Evolutionary conservation across 37 sponge, comb jelly and placozoan species (phyloP).

Genomic region (Agelas oroides): DNA sequence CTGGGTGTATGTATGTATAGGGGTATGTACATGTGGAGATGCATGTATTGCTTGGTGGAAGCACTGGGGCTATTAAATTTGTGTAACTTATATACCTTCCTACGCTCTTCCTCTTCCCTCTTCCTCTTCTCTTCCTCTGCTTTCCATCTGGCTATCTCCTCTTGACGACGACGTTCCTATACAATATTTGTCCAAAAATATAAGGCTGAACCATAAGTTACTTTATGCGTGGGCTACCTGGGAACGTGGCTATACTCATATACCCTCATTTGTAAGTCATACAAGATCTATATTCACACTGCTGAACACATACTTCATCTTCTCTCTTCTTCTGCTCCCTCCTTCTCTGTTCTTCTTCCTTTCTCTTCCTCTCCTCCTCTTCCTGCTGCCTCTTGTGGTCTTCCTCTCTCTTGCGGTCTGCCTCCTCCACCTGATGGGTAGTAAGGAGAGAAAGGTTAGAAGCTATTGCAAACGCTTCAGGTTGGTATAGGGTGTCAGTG

Average conservation of each 20-base stretch:
- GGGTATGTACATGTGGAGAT: background rate
- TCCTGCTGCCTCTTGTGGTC: too few species aligned
- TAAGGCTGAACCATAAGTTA: too few species aligned
- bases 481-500: too few species aligned
- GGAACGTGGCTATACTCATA: too few species aligned
- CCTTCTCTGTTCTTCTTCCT: slow-evolving; percentile 54
- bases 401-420: slow-evolving; percentile 29
- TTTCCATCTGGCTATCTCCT: slow-evolving; percentile 24
- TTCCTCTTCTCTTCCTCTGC: slow-evolving; percentile 24
- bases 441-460: too few species aligned
- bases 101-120: slow-evolving; percentile 33
- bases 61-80: background rate
- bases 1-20: slow-evolving; percentile 2
- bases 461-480: too few species aligned
- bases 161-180: background rate
- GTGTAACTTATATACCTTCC: slow-evolving; percentile 23
- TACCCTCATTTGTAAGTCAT: too few species aligned
- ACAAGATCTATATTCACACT: background rate
- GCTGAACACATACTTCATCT: slow-evolving; percentile 9
- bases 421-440: slow-evolving; percentile 43
- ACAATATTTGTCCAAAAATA: too few species aligned
- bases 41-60: too few species aligned
- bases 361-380: slow-evolving; percentile 36
- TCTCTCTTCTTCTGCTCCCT: slow-evolving; percentile 34
- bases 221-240: too few species aligned